phyloP scores from a whole-genome alignment of 2,797 vertebrate genomes.

The Brachyrhaphis roseni region DNA sequence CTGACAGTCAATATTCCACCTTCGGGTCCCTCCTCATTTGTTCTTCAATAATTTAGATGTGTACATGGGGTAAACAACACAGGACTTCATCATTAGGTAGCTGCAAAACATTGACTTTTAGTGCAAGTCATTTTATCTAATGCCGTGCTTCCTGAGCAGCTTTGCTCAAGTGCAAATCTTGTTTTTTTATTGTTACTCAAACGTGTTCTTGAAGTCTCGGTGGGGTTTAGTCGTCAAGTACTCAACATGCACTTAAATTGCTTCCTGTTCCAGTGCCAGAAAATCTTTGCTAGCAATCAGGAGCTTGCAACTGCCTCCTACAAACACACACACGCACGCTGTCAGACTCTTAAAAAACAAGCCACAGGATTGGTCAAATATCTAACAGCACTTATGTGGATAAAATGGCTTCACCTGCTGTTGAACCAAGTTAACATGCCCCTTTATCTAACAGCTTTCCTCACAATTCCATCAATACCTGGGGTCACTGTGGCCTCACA shows the following conservation, averaged over 20 bases:
- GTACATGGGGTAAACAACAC: neutral
- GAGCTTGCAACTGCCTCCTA: conserved; percentile 1
- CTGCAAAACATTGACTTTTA: neutral
- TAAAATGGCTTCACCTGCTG: conserved; percentile 38
- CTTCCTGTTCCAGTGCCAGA: conserved; percentile 15
- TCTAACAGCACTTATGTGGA: conserved; percentile 34
- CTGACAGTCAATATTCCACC: neutral
- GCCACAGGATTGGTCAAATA: conserved; percentile 24
- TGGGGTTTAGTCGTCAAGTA: neutral
- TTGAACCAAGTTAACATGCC: conserved; percentile 41
- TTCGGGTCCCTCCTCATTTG: neutral
- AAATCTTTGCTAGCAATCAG: conserved; percentile 16
- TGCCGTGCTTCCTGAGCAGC: neutral
- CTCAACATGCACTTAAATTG: neutral
- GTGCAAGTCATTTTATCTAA: neutral
- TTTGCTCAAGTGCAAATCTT: neutral
- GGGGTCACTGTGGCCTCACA: conserved; percentile 33
- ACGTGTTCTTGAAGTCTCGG: conserved; percentile 3
- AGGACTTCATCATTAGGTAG: neutral
- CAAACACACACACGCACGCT: neutral
- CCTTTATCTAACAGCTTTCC: conserved; percentile 34
- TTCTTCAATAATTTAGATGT: neutral
- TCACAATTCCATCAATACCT: conserved; percentile 22
- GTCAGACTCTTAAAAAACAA: conserved; percentile 16
- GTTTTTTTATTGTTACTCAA: neutral